These are phyloP conservation scores for Morbakka virulenta DNA, from an alignment of 30 jellyfish, hydroid and myxozoan species.

Conservation along the genomic window DNA sequence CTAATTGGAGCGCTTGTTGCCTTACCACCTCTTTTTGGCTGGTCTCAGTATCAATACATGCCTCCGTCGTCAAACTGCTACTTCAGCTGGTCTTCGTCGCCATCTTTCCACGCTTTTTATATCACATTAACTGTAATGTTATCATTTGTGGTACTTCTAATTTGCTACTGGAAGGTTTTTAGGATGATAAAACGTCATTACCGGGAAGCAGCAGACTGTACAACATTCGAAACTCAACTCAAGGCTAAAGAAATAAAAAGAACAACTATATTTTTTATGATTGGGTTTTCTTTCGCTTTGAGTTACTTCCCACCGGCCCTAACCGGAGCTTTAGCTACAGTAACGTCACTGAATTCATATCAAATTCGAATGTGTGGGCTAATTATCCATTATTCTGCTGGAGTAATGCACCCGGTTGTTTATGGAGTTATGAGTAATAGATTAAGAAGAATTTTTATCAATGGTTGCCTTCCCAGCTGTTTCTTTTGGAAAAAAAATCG, in stretches of 20 bases:
- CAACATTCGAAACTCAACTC: not conserved
- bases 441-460: not conserved
- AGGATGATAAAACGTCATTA: not conserved
- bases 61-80: not conserved
- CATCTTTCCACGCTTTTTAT: not conserved
- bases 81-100: not conserved
- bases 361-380: not conserved
- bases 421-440: not conserved
- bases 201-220: not conserved
- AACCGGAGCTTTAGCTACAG: not conserved
- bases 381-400: not conserved
- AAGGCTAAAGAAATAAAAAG: not conserved
- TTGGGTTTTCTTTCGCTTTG: not conserved
- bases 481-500: too few relatives aligned
- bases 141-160: not conserved
- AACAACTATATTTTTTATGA: not conserved
- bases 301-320: not conserved
- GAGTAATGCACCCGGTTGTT: not conserved
- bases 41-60: not conserved
- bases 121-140: not conserved
- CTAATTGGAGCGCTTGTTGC: not conserved
- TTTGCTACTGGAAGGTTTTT: not conserved
- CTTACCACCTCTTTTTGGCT: not conserved
- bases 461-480: too few relatives aligned
- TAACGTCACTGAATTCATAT: not conserved